Evolutionary conservation across 2,888 invertebrate species (phyloP).

Genomic region (Pyrrhosoma nymphula): DNA sequence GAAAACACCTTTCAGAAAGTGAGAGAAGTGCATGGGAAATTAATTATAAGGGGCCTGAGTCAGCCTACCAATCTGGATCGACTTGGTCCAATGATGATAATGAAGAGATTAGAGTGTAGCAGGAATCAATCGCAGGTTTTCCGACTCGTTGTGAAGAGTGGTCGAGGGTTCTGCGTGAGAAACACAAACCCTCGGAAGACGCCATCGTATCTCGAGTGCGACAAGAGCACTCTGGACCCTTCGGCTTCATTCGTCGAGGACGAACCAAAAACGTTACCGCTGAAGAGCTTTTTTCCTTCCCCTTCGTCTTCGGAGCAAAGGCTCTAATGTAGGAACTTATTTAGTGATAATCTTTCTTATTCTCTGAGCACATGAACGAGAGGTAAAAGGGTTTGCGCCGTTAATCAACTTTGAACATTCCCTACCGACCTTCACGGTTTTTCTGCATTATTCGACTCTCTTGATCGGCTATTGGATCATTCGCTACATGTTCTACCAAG

Average conservation of each 20-base stretch:
- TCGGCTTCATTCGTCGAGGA: not conserved
- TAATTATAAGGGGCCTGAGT: not conserved
- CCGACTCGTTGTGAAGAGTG: not conserved
- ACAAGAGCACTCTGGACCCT: not conserved
- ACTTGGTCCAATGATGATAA: not conserved
- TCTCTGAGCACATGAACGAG: not conserved
- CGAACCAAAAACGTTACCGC: not conserved
- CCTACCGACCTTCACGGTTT: no score
- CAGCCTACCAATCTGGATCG: not conserved
- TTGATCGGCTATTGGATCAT: no score
- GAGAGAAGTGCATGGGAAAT: not conserved
- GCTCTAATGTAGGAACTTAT: not conserved
- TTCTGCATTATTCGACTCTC: no score
- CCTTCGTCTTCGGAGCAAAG: not conserved
- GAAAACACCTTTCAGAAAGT: not conserved
- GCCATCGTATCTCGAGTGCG: not conserved
- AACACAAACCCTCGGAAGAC: not conserved
- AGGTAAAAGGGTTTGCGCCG: no score
- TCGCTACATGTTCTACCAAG: no score
- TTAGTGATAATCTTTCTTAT: not conserved
- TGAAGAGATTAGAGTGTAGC: not conserved
- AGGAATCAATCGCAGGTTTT: not conserved
- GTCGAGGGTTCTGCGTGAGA: not conserved
- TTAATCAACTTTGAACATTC: no score
- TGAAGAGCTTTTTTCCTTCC: not conserved